phyloP scores from a whole-genome alignment of 2,888 invertebrate species.

The Brachynemurus nebulosus region DNA sequence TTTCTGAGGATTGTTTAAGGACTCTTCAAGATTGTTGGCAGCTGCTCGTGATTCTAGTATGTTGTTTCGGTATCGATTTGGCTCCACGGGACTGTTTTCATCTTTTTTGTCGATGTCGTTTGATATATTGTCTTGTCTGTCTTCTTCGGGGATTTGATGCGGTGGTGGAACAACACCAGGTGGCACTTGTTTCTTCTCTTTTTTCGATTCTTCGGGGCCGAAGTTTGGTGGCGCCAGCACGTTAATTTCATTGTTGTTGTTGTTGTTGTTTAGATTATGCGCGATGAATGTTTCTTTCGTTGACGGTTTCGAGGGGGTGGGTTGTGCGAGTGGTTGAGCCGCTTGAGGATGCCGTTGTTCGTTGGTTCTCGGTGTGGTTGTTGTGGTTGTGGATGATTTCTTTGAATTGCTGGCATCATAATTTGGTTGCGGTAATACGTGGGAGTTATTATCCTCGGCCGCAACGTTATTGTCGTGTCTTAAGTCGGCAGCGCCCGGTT shows the following conservation, averaged over 20 bases:
- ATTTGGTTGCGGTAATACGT: slow-evolving; percentile 12
- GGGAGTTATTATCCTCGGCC: slow-evolving; percentile 11
- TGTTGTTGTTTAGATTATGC: no score
- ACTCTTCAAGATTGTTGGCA: slow-evolving; percentile 11
- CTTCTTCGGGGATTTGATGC: slow-evolving; percentile 18
- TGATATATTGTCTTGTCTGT: slow-evolving; percentile 18
- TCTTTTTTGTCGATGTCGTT: slow-evolving; percentile 26
- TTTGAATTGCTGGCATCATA: slow-evolving; percentile 8
- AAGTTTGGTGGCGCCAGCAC: slow-evolving; percentile 23
- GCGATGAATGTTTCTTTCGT: not conserved
- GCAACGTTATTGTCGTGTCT: slow-evolving; percentile 12
- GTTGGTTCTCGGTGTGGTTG: slow-evolving; percentile 16
- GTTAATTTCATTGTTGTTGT: slow-evolving; percentile 18
- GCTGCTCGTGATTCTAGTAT: slow-evolving; percentile 12
- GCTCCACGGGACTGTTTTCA: slow-evolving; percentile 17
- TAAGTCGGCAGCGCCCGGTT: not conserved
- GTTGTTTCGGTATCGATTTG: slow-evolving; percentile 13
- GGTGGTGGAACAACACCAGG: slow-evolving; percentile 30
- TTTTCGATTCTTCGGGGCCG: slow-evolving; percentile 12
- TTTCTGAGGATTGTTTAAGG: slow-evolving; percentile 9
- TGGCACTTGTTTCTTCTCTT: slow-evolving; percentile 19
- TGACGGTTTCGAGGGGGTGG: slow-evolving; percentile 23
- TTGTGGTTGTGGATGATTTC: slow-evolving; percentile 10
- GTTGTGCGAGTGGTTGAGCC: slow-evolving; percentile 24
- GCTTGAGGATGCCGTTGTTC: slow-evolving; percentile 17